Percentiles rank a stretch among this genome's conserved stretches.
phyloP scores from a whole-genome alignment of 53 echinoderm and acorn worm genomes.

The Zoroaster sp. region DNA sequence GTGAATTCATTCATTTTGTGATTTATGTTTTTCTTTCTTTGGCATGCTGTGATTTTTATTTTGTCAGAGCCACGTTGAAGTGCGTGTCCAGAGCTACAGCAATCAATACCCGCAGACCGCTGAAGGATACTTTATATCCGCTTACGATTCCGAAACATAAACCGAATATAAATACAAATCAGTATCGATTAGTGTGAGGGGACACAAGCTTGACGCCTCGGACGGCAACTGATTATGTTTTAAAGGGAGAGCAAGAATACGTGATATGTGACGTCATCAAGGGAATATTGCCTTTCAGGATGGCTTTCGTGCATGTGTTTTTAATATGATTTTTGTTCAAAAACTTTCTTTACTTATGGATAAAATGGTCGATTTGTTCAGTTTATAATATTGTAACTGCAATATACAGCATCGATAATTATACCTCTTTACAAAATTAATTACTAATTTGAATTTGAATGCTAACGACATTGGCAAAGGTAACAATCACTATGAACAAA shows the following conservation, averaged over 20 bases:
- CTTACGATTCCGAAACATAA: not conserved
- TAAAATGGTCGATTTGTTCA: not conserved
- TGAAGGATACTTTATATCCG: conserved; percentile 14
- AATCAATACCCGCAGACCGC: conserved; percentile 4
- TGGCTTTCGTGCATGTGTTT: not conserved
- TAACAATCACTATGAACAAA: too few species aligned
- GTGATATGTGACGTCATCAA: too few species aligned
- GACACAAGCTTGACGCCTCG: not conserved
- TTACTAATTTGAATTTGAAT: too few species aligned
- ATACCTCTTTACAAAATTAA: too few species aligned
- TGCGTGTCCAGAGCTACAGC: not conserved
- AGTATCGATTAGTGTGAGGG: not conserved
- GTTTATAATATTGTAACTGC: too few species aligned
- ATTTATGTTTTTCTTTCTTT: too few species aligned
- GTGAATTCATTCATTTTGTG: not conserved
- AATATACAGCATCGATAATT: too few species aligned
- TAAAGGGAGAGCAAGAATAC: too few species aligned
- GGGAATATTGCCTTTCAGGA: not conserved
- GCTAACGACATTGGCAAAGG: too few species aligned
- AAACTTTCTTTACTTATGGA: not conserved
- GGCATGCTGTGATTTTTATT: not conserved
- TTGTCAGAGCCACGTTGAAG: not conserved
- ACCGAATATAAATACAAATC: not conserved
- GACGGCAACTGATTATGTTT: not conserved
- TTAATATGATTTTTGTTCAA: not conserved